phyloP scores from a whole-genome alignment of 2,113 vertebrate species.

The Herpetotheres cachinnans region DNA sequence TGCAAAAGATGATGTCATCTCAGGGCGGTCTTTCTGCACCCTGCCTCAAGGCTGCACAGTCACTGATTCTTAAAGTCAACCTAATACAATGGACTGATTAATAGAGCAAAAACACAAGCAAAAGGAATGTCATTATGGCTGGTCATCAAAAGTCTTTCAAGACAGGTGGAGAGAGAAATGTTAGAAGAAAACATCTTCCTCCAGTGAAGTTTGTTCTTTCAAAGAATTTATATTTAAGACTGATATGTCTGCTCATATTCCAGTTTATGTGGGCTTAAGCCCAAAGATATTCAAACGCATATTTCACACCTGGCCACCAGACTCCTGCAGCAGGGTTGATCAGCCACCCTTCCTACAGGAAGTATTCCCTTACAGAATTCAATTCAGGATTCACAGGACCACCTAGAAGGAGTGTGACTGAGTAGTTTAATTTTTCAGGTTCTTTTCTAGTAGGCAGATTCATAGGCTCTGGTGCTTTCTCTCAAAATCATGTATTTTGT shows the following conservation, averaged over 20 bases:
- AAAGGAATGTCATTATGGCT: not conserved
- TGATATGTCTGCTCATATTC: not conserved
- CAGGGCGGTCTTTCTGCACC: not conserved
- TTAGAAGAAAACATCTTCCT: not conserved
- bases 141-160: not conserved
- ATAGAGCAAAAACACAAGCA: not conserved
- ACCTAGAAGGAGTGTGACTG: not conserved
- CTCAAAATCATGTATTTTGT: not conserved
- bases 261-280: not conserved
- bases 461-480: not conserved
- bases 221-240: not conserved
- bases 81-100: not conserved
- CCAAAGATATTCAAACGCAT: not conserved
- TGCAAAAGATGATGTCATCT: not conserved
- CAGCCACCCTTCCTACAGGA: not conserved
- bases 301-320: not conserved
- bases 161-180: not conserved
- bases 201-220: not conserved
- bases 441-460: not conserved
- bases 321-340: not conserved
- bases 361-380: not conserved
- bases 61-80: not conserved
- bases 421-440: not conserved
- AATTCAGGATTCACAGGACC: not conserved
- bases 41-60: not conserved